Percentiles rank a stretch among this genome's conserved stretches.
These are phyloP conservation scores for Phrynosoma platyrhinos DNA, from an alignment of 2,113 vertebrate species.

Conservation along the genomic window DNA sequence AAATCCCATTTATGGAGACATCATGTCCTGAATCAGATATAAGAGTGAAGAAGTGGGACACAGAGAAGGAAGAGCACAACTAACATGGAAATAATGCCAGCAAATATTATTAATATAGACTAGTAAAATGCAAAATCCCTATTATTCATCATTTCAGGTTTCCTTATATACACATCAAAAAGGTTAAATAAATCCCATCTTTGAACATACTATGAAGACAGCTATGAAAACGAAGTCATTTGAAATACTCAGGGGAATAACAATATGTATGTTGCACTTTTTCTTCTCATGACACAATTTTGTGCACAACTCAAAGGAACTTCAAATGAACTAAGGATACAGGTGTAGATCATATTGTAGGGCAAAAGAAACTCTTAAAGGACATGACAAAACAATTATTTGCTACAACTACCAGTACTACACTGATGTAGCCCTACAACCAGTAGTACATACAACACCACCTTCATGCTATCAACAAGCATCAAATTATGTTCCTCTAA, in stretches of 20 bases:
- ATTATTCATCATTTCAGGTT: not conserved
- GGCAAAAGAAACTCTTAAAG: not conserved
- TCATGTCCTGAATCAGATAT: not conserved
- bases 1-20: not conserved
- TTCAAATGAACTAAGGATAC: not conserved
- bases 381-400: not conserved
- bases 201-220: not conserved
- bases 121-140: no score
- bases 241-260: not conserved
- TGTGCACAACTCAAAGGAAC: not conserved
- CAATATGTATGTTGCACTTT: not conserved
- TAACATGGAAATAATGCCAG: not conserved
- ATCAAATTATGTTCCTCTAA: not conserved
- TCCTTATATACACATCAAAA: not conserved
- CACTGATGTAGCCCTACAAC: not conserved
- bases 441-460: not conserved
- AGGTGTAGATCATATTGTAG: not conserved
- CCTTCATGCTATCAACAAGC: not conserved
- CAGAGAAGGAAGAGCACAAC: not conserved
- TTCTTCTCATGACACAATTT: not conserved
- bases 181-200: not conserved
- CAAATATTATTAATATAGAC: not conserved
- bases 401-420: not conserved
- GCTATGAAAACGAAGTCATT: not conserved
- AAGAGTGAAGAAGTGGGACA: not conserved